phyloP scores from a whole-genome alignment of 1,140 invertebrate species.

The Drosophila suzukii region DNA sequence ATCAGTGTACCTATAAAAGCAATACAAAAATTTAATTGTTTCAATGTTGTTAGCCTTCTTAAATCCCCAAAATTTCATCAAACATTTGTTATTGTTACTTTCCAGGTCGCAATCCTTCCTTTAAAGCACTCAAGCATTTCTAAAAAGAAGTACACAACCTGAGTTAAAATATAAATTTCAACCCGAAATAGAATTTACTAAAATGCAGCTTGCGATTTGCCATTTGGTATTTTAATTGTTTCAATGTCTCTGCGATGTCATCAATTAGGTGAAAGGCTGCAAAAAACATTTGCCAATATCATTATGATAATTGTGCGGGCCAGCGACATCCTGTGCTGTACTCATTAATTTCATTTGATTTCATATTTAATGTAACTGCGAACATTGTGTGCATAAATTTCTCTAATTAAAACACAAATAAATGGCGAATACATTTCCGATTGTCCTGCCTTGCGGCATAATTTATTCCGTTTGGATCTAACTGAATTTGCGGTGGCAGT shows the following conservation, averaged over 20 bases:
- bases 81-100: too few species aligned
- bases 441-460: constrained; percentile 25
- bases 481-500: constrained; percentile 70
- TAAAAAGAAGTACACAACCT: too few species aligned
- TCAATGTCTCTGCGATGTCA: constrained; percentile 28
- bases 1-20: too few species aligned
- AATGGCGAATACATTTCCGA: constrained; percentile 52
- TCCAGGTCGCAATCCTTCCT: too few species aligned
- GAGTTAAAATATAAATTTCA: neutral
- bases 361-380: constrained; percentile 45
- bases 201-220: neutral
- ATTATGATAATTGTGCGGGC: constrained; percentile 57
- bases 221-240: constrained; percentile 14
- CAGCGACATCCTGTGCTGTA: constrained; percentile 35
- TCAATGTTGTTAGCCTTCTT: too few species aligned
- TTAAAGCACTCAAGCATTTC: too few species aligned
- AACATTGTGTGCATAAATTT: constrained; percentile 43
- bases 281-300: constrained; percentile 41
- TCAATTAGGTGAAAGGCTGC: constrained; percentile 32
- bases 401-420: constrained; percentile 64
- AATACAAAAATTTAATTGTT: too few species aligned
- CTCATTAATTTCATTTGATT: constrained; percentile 57
- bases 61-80: too few species aligned
- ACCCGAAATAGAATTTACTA: neutral
- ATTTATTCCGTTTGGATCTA: constrained; percentile 64